Conservation (phyloP, 1,140 invertebrate genomes). For the Lasioglossum albipes region DNA sequence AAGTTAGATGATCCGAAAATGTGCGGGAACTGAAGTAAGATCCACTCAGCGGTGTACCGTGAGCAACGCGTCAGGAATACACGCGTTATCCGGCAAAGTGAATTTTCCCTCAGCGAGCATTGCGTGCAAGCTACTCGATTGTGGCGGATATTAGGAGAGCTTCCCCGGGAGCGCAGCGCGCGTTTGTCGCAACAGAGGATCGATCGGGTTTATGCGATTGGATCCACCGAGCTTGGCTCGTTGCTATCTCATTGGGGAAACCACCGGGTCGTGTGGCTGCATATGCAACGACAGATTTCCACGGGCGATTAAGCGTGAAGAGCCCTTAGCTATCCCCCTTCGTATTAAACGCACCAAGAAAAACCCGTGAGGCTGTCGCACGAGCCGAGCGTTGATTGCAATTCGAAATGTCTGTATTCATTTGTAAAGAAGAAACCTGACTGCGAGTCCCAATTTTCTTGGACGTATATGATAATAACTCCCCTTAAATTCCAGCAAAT, state of each 20-base stretch:
- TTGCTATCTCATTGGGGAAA: conserved; percentile 3
- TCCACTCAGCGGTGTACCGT: too few species aligned
- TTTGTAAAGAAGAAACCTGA: too few species aligned
- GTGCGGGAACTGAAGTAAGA: too few species aligned
- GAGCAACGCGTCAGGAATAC: background rate
- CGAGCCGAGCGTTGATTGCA: background rate
- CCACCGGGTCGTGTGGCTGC: background rate
- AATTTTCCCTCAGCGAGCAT: background rate
- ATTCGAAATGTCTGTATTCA: too few species aligned
- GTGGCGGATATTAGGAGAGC: conserved; percentile 14
- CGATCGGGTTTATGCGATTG: conserved; percentile 28
- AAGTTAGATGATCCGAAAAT: too few species aligned
- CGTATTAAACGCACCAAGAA: background rate
- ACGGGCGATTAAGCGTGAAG: conserved; percentile 21
- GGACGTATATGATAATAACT: too few species aligned
- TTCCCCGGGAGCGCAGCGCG: background rate
- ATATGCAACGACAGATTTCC: conserved; percentile 27
- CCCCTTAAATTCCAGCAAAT: too few species aligned
- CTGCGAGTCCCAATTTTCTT: too few species aligned
- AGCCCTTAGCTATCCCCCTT: background rate
- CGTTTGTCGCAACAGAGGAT: background rate
- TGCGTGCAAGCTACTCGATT: background rate
- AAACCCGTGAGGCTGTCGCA: background rate
- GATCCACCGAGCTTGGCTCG: background rate
- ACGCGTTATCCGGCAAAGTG: background rate